These are phyloP conservation scores for Thera britannica DNA, from an alignment of 2,888 invertebrate genomes.

Conservation along the genomic window DNA sequence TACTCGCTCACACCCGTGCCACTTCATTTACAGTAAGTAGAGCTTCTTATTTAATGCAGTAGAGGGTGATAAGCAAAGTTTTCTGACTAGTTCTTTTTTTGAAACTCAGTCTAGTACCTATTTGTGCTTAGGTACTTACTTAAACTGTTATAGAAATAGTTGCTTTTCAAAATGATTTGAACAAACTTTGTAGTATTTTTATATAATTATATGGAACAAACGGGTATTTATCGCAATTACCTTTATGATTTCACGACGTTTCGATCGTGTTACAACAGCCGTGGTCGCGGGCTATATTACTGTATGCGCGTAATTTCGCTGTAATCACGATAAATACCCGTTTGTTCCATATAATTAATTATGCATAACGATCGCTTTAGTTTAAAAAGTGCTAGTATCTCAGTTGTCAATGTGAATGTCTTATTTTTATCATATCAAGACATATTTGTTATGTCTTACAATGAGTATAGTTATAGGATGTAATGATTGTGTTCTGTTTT, in stretches of 20 bases:
- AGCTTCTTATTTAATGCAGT: neutral
- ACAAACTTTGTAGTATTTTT: constrained; percentile 24
- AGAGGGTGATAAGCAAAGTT: neutral
- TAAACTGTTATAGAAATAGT: neutral
- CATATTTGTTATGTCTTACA: constrained; percentile 21
- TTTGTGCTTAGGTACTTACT: neutral
- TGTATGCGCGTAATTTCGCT: too few relatives aligned
- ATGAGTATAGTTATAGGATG: constrained; percentile 13
- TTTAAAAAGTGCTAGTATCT: neutral
- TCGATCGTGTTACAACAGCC: too few relatives aligned
- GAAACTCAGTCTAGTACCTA: neutral
- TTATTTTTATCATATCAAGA: constrained; percentile 15
- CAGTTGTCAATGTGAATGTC: constrained; percentile 6
- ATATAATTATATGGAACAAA: neutral
- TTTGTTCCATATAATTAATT: too few relatives aligned
- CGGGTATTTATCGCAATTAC: too few relatives aligned
- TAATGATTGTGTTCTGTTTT: constrained; percentile 32
- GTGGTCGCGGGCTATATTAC: too few relatives aligned
- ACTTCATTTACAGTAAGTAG: neutral
- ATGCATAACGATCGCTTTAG: too few relatives aligned
- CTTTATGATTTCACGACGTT: too few relatives aligned
- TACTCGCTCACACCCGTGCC: neutral
- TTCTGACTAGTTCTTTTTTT: neutral
- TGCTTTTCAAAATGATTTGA: constrained; percentile 1
- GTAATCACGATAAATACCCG: too few relatives aligned